Conservation (phyloP, 2,113 vertebrate species). For the Pseudorhombus dupliciocellatus region DNA sequence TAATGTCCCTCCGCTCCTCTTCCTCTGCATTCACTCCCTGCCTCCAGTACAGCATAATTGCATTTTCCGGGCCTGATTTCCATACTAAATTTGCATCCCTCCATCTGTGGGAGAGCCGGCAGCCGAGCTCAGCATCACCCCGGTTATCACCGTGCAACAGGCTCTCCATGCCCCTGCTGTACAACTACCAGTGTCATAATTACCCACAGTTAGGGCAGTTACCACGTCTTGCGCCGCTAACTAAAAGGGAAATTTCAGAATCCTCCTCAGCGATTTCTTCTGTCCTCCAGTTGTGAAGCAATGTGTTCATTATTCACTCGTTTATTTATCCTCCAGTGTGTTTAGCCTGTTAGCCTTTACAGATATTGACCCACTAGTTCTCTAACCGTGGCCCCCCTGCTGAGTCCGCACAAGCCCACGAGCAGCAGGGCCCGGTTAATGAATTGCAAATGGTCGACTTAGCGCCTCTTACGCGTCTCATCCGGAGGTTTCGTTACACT, state of each 20-base stretch:
- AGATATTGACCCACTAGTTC: conserved; percentile 33
- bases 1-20: conserved; percentile 46
- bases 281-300: not conserved
- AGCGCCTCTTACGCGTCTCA: conserved; percentile 19
- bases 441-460: conserved; percentile 41
- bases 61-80: conserved; percentile 66
- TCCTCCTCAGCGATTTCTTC: conserved; percentile 19
- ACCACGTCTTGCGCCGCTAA: conserved; percentile 45
- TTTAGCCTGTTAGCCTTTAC: conserved; percentile 53
- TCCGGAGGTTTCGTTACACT: conserved; percentile 26
- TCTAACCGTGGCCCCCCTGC: conserved; percentile 24
- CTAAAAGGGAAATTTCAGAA: conserved; percentile 26
- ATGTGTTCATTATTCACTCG: conserved; percentile 43
- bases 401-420: conserved; percentile 33
- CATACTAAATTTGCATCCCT: conserved; percentile 66
- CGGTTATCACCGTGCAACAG: conserved; percentile 68
- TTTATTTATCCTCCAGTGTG: conserved; percentile 40
- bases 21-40: conserved; percentile 38
- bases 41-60: conserved; percentile 62
- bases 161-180: conserved; percentile 31
- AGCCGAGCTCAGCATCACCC: conserved; percentile 37
- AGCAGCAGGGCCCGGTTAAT: conserved; percentile 49
- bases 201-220: conserved; percentile 40
- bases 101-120: conserved; percentile 49
- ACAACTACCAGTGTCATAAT: conserved; percentile 52